A percentile compares a stretch with the other conserved stretches of the same genome.
These are phyloP conservation scores for Phyllotreta striolata DNA, from an alignment of 2,888 invertebrate genomes.

Conservation along the genomic window DNA sequence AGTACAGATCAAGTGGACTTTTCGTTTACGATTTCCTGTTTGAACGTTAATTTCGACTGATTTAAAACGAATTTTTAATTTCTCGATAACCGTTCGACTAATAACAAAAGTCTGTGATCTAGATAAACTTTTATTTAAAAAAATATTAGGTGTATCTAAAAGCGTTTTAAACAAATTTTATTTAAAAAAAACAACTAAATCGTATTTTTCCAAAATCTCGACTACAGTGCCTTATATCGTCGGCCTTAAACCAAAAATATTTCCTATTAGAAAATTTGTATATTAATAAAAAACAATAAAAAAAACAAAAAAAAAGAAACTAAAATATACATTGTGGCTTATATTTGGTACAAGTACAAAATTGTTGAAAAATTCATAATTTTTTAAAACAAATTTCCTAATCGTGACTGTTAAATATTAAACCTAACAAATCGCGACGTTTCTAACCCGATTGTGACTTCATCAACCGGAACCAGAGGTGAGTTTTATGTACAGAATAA, in stretches of 20 bases:
- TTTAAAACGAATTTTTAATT: conserved; percentile 42
- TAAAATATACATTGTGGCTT: conserved; percentile 52
- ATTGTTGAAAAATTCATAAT: conserved; percentile 49
- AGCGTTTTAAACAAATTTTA: conserved; percentile 40
- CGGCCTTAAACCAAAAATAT: conserved; percentile 58
- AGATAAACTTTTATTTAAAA: conserved; percentile 36
- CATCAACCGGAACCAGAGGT: conserved; percentile 33
- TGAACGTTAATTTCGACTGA: conserved; percentile 32
- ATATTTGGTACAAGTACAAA: conserved; percentile 55
- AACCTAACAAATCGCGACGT: conserved; percentile 37
- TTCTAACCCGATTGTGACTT: conserved; percentile 30
- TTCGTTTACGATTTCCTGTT: conserved; percentile 36
- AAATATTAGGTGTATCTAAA: too few relatives aligned
- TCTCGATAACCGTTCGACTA: conserved; percentile 44
- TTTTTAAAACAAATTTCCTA: conserved; percentile 46
- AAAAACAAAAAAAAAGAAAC: conserved; percentile 51
- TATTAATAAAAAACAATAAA: conserved; percentile 56
- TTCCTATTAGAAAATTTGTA: conserved; percentile 59
- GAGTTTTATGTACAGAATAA: conserved; percentile 26
- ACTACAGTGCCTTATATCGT: conserved; percentile 62
- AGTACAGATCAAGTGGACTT: conserved; percentile 45
- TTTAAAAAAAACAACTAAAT: conserved; percentile 48
- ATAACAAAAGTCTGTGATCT: conserved; percentile 56
- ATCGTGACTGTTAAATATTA: conserved; percentile 48
- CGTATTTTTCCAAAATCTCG: conserved; percentile 59